Evolutionary conservation across 2,888 invertebrate species (phyloP), one percentile per base, ranked within the genome.

Genomic region (Campoplex capitator): DNA sequence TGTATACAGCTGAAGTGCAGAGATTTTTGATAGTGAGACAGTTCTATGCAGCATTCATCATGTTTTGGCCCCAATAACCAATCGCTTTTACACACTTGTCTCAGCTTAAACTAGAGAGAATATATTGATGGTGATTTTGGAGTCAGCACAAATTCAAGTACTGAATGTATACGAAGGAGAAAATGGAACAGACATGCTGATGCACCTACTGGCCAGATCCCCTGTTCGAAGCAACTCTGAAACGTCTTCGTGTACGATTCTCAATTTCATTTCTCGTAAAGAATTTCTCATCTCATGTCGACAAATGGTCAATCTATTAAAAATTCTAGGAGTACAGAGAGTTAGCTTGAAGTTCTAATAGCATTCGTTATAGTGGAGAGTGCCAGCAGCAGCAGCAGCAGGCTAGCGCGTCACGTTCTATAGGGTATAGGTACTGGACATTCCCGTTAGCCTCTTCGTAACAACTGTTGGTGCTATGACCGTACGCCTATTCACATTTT

Each of bases 361-460:
- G 54, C 48, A 67, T 84, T 74, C 42, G 58, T 62, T 56, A 78
- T 58, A 71, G 62, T 62, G 62, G n/a, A 51, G 51, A 32, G 65
- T 38, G 35, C 38, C 28, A 51, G 45, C n/a, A 56, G 42, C 28
- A 51, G 45, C n/a, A 56, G 42, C 73, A 54, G 73, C 81, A 80
- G 32, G 65, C 84, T 62, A 76, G 80, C 58, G 75, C 54, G 28
- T 74, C 35, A 54, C 73, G 65, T 81, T 81, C 65, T 54, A 28
- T 65, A 16, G 71, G 11, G 73, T 62, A 51, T 80, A 73, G 70
- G 68, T 79, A 70, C 58, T 35, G 68, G 70, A 79, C 75, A 54
- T 80, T 84, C 80, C 84, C 84, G 84, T 84, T 84, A 84, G 74
- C 45, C 75, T 75, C 54, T 76, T 80, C 23, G 75, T 48, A 74